Base-by-base conservation (phyloP, 2,113 vertebrate genomes). In the Etia nguti region DNA sequence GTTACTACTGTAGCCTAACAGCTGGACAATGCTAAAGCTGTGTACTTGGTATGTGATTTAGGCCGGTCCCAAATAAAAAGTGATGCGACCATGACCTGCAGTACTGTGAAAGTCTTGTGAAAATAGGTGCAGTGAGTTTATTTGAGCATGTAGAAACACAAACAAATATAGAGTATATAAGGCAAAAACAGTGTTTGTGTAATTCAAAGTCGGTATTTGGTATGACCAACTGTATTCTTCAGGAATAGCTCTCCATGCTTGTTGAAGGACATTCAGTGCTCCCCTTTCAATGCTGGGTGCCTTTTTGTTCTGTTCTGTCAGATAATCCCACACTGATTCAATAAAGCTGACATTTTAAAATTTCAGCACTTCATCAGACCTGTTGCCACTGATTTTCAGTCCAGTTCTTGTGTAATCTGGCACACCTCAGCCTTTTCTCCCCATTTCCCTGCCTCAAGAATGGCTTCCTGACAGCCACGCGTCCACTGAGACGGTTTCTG, bases 91-190 rank as follows among this genome's bases (percentile, higher is more conserved):
- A 48, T 15, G 50, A 75, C 10, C 70, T 75, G 6, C 41, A 46
- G 22, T 18, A 29, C 13, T 46, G 38, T 26, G 5, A 26, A 46
- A 73, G 5, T 73, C 38, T 4, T 26, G 68, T 38, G 0, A 0
- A 16, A 43, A 43, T 70, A 7, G 65, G 43, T 46, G 65, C 22
- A 65, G 34, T 3, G 60, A 65, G 34, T 65, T 65, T 38, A 38
- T 13, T 65, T 65, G 60, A 65, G 18, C 20, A 1, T 65, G 60
- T n/a, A 7, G 60, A 65, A 65, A 65, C 18, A 8, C 1, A 38
- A 65, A n/a, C 1, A 0, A 65, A 38, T 38, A n/a, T 2, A 34
- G 3, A 6, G 31, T 34, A 34, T 34, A 34, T 0, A n/a, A 38
- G 20, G 4, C 60, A 8, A 65, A 65, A 38, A 38, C 1, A 0